Base-by-base conservation (phyloP, 2,888 invertebrate species). In the Molanna angustata region DNA sequence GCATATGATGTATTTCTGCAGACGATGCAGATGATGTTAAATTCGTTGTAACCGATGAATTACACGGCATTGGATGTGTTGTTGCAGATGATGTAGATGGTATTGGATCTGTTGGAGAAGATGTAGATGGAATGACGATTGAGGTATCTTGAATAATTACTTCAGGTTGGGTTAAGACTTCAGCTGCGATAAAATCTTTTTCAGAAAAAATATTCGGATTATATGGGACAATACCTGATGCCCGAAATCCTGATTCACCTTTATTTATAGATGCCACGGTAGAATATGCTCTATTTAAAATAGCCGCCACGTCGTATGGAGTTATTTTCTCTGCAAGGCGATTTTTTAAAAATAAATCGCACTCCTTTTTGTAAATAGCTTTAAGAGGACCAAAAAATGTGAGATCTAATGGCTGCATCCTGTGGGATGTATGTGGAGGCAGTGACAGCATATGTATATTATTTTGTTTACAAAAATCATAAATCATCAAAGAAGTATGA, bases 191-290 rank as follows among this genome's bases (percentile, higher is more conserved):
- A n/a, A n/a, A n/a, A n/a, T n/a, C n/a, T n/a, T n/a, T n/a, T n/a
- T n/a, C n/a, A n/a, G n/a, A n/a, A n/a, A n/a, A n/a, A n/a, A 61
- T 54, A 27, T 60, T 35, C 4, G 63, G 64, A 57, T 66, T 63
- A 9, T 64, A 18, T 52, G 65, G 65, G 60, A 61, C 60, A 50
- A 65, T 66, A 39, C 65, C 66, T 47, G 64, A 61, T 52, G 63
- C 43, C 58, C 61, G 59, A 60, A 67, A 65, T 14, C 65, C 65
- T n/a, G 65, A 56, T 61, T 63, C 64, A 47, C 57, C 64, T 62
- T 67, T 65, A 22, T 54, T 62, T 43, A 66, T 63, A 53, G 62
- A 61, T 1, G 64, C 64, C 51, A 61, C 61, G 49, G 43, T 51
- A 22, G 42, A 42, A 49, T 52, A 60, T 49, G 50, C 58, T 56